Conservation (phyloP, 37 sponge, comb jelly and placozoan species). For the Haliclona indistincta region DNA sequence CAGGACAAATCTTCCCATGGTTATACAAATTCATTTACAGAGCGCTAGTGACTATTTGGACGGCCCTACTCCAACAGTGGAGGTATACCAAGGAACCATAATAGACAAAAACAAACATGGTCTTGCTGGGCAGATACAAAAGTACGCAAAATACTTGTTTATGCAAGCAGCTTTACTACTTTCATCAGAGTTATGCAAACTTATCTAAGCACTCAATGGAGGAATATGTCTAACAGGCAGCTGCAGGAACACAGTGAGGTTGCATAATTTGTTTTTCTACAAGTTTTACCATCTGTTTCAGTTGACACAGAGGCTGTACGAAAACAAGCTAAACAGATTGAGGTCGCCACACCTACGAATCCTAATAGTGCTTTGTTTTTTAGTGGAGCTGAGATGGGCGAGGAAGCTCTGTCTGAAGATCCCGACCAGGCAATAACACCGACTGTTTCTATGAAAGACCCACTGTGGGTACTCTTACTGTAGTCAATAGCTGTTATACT, state of each 20-base stretch:
- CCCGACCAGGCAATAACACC: too few species aligned
- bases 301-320: too few species aligned
- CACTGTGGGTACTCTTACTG: too few species aligned
- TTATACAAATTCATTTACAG: slow-evolving; percentile 45
- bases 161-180: not conserved
- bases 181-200: slow-evolving; percentile 45
- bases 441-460: too few species aligned
- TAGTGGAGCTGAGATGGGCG: too few species aligned
- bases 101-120: slow-evolving; percentile 34
- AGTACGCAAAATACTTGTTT: slow-evolving; percentile 20
- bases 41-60: slow-evolving; percentile 64
- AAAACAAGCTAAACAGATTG: too few species aligned
- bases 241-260: not conserved
- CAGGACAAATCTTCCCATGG: slow-evolving; percentile 44
- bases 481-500: too few species aligned
- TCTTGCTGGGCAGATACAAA: slow-evolving; percentile 38
- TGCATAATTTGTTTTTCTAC: too few species aligned
- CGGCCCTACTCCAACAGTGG: slow-evolving; percentile 57
- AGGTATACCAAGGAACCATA: slow-evolving; percentile 51
- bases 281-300: too few species aligned
- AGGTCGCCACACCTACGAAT: too few species aligned
- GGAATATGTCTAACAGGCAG: slow-evolving; percentile 12
- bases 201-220: slow-evolving; percentile 60
- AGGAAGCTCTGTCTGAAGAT: too few species aligned
- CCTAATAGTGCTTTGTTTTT: too few species aligned